Percentiles rank a stretch among this genome's conserved stretches.
Evolutionary conservation across 2,888 invertebrate species (phyloP).

Genomic region (Apantesis nais): DNA sequence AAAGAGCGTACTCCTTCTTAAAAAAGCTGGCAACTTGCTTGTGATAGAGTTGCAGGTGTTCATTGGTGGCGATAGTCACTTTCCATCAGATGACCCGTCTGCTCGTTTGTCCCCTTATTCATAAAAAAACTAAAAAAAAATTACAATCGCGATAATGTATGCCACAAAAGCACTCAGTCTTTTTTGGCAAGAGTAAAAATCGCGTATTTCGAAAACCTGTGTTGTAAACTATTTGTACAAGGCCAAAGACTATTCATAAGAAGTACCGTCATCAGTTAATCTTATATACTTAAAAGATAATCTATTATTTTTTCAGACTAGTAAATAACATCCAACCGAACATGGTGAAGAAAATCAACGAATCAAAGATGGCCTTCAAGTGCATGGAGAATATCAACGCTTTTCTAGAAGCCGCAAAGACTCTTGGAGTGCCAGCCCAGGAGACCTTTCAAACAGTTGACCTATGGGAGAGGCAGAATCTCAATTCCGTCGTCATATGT

Average conservation of each 20-base stretch:
- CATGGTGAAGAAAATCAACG: slow-evolving; percentile 96
- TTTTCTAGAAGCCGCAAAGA: slow-evolving; percentile 93
- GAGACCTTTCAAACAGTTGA: slow-evolving; percentile 99
- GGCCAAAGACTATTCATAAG: not conserved
- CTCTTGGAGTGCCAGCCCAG: slow-evolving; percentile 95
- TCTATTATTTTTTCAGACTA: slow-evolving; percentile 85
- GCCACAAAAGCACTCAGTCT: not conserved
- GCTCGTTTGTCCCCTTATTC: too few species aligned
- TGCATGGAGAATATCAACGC: slow-evolving; percentile 99
- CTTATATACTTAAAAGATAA: not conserved
- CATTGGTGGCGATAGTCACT: too few species aligned
- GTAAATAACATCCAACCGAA: slow-evolving; percentile 94
- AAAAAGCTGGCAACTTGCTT: too few species aligned
- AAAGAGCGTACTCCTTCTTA: too few species aligned
- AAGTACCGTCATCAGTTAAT: not conserved
- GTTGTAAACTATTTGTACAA: not conserved
- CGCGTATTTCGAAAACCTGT: too few species aligned
- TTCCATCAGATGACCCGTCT: too few species aligned
- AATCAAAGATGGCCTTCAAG: slow-evolving; percentile 96
- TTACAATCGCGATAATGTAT: too few species aligned
- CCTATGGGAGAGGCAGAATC: slow-evolving; percentile 97
- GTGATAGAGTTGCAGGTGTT: too few species aligned
- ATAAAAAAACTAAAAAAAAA: too few species aligned
- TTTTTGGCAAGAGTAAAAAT: too few species aligned
- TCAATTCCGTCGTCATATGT: slow-evolving; percentile 98